Evolutionary conservation across 2,888 invertebrate species (phyloP), one percentile per base, ranked within the genome.

Genomic region (Cataglyphis rosenhaueri): DNA sequence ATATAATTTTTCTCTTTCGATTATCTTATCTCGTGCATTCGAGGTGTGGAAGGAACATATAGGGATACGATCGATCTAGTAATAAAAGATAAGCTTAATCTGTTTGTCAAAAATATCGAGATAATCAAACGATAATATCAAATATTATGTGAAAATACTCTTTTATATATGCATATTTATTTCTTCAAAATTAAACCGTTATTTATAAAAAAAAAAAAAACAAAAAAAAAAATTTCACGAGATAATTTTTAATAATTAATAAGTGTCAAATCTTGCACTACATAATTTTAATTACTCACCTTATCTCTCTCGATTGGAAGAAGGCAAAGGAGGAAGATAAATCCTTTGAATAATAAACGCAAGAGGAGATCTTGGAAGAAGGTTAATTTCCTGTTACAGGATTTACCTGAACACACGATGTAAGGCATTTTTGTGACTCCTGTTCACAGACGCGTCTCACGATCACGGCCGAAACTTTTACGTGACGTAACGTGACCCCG

Each of bases 401-500:
- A 41, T 15, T 52, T 52, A 52, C 61, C 8, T 52, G 52, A 52
- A 61, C 29, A 55, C 12, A 52, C 75, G 55, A 52, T 29, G 44
- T 32, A 32, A 59, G 44, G 18, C 41, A 57, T 70, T 70, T 48
- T 78, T 41, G 25, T 15, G 62, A 29, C 4, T 35, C 9, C 38
- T 41, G 21, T 48, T 71, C 44, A 55, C 59, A n/a, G 35, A 21
- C 35, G 25, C 57, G 55, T 48, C 38, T 38, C 71, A 71, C 68
- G 81, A 73, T 4, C 32, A 41, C 71, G 57, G 25, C 21, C 68
- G 57, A 79, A 83, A 81, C 21, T 82, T 86, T 81, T 78, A 74
- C 73, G 73, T 87, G 84, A 84, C 79, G 86, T 85, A 89, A 89
- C 85, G 82, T 75, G 89, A 89, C 75, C 79, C 84, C 82, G 76